These are phyloP conservation scores for Carcina quercana DNA, from an alignment of 2,888 invertebrate species.

Conservation along the genomic window DNA sequence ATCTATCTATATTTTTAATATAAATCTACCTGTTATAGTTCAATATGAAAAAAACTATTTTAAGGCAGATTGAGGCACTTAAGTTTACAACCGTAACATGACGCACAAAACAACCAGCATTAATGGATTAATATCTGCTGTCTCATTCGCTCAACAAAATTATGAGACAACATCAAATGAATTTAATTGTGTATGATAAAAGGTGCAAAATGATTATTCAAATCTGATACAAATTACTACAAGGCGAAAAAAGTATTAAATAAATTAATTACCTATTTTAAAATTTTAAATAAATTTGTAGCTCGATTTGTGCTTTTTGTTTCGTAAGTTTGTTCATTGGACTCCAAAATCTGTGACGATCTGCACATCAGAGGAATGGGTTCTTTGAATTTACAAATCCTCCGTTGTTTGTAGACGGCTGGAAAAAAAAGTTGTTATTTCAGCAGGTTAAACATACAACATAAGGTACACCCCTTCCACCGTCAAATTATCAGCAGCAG, in stretches of 20 bases:
- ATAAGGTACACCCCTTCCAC: too few relatives aligned
- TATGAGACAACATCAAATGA: too few relatives aligned
- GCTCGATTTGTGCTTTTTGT: slow-evolving; percentile 63
- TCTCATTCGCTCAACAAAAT: too few relatives aligned
- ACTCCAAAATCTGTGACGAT: slow-evolving; percentile 22
- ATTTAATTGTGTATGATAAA: not conserved
- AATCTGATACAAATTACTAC: slow-evolving; percentile 3
- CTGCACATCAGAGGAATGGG: slow-evolving; percentile 66
- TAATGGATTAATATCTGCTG: too few relatives aligned
- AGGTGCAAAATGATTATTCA: slow-evolving; percentile 6
- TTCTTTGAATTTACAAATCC: slow-evolving; percentile 59
- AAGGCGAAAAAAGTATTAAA: slow-evolving; percentile 23
- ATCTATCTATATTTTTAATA: too few relatives aligned
- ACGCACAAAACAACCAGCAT: too few relatives aligned
- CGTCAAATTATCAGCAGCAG: too few relatives aligned
- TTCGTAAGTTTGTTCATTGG: slow-evolving; percentile 48
- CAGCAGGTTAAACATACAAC: too few relatives aligned
- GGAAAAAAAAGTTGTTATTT: slow-evolving; percentile 25
- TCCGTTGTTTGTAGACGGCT: slow-evolving; percentile 53
- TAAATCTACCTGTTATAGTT: slow-evolving; percentile 1
- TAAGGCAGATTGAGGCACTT: slow-evolving; percentile 64
- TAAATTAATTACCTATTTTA: slow-evolving; percentile 36
- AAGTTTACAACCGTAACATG: slow-evolving; percentile 39
- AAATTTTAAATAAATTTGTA: slow-evolving; percentile 51
- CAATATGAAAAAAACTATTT: slow-evolving; percentile 13